phyloP scores from a whole-genome alignment of 2,797 vertebrate genomes.

The Sebastes steindachneri region DNA sequence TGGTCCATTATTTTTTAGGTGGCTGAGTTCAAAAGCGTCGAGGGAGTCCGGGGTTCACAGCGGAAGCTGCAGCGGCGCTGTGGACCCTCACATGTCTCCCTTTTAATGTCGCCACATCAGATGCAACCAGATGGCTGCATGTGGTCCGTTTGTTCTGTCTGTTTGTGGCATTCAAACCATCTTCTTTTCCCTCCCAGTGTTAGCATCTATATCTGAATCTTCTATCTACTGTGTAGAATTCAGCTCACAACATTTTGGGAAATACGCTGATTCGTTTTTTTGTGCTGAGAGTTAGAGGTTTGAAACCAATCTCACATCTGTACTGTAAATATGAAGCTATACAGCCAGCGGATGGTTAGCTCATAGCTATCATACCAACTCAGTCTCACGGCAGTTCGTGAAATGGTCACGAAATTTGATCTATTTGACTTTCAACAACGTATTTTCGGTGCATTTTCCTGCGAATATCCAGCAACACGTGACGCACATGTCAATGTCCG shows the following conservation, averaged over 20 bases:
- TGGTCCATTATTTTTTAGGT: constrained; percentile 47
- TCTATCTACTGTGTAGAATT: background rate
- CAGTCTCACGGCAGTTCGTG: background rate
- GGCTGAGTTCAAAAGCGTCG: constrained; percentile 41
- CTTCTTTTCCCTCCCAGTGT: background rate
- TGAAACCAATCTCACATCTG: background rate
- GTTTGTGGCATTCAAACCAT: constrained; percentile 4
- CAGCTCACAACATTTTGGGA: background rate
- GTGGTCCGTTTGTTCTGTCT: constrained; percentile 22
- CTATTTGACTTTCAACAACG: background rate
- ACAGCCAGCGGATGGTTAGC: background rate
- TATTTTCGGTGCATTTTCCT: background rate
- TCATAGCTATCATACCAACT: background rate
- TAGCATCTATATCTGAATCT: background rate
- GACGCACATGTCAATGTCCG: too few relatives aligned
- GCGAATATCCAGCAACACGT: too few relatives aligned
- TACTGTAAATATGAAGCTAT: background rate
- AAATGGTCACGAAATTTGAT: background rate
- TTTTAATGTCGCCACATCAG: constrained; percentile 53
- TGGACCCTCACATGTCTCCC: constrained; percentile 22
- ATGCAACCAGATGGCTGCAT: constrained; percentile 47
- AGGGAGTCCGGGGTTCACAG: constrained; percentile 32
- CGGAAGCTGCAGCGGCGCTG: constrained; percentile 1
- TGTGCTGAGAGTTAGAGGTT: background rate
- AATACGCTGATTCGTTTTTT: background rate